These are phyloP conservation scores for Cataglyphis livida DNA, from an alignment of 2,888 invertebrate species.

Conservation along the genomic window DNA sequence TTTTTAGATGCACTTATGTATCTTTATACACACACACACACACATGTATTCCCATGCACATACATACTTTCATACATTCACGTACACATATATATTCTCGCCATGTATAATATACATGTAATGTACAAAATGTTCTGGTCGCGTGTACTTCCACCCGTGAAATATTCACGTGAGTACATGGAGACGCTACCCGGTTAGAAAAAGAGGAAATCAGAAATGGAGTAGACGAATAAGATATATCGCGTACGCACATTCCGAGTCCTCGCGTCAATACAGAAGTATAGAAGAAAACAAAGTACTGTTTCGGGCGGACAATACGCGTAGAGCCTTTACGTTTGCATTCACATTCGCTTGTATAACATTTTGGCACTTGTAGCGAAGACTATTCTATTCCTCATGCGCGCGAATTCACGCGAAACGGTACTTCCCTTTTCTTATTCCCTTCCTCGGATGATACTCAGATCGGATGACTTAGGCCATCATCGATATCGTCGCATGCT, in stretches of 20 bases:
- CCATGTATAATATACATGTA: constrained; percentile 51
- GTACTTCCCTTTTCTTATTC: background rate
- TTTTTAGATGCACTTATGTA: constrained; percentile 1
- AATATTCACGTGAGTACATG: constrained; percentile 50
- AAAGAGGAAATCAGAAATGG: constrained; percentile 57
- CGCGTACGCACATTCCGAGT: constrained; percentile 60
- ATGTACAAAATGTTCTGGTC: constrained; percentile 19
- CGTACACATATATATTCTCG: constrained; percentile 55
- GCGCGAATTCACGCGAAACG: background rate
- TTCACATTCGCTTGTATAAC: constrained; percentile 61
- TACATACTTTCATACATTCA: constrained; percentile 59
- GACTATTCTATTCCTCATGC: constrained; percentile 35
- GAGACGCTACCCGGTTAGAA: constrained; percentile 60
- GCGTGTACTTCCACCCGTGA: constrained; percentile 40
- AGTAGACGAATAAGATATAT: constrained; percentile 57
- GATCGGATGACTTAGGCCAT: constrained; percentile 11
- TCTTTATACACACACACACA: constrained; percentile 66
- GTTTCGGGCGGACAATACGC: constrained; percentile 43
- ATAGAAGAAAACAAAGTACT: constrained; percentile 66
- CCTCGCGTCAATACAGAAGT: constrained; percentile 55
- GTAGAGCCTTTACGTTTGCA: constrained; percentile 28
- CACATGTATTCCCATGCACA: constrained; percentile 58
- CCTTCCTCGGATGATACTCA: background rate
- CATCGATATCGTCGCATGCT: background rate
- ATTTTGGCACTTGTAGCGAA: constrained; percentile 74